phyloP scores from a whole-genome alignment of 2,113 vertebrate genomes.

The human region GRCh38 chr3:82852501-82853000 shows the following conservation, averaged over 20 bases:
- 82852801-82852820: not conserved
- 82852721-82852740: not conserved
- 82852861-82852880: not conserved
- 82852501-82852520: not conserved
- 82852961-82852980: not conserved
- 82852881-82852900: not conserved
- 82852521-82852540: not conserved
- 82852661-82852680: not conserved
- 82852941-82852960: not conserved
- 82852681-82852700: not conserved
- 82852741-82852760: not conserved
- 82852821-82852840: not conserved
- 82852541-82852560: not conserved
- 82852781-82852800: not conserved
- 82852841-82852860: not conserved
- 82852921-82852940: accelerated
- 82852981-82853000: not conserved
- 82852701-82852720: not conserved
- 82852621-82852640: not conserved
- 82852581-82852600: not conserved
- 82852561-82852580: not conserved
- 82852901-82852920: not conserved
- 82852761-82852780: not conserved
- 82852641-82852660: not conserved
- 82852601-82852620: accelerated